Evolutionary conservation across 2,888 invertebrate genomes (phyloP), one percentile per base, ranked within the genome.

Genomic region (Phyllotreta striolata): DNA sequence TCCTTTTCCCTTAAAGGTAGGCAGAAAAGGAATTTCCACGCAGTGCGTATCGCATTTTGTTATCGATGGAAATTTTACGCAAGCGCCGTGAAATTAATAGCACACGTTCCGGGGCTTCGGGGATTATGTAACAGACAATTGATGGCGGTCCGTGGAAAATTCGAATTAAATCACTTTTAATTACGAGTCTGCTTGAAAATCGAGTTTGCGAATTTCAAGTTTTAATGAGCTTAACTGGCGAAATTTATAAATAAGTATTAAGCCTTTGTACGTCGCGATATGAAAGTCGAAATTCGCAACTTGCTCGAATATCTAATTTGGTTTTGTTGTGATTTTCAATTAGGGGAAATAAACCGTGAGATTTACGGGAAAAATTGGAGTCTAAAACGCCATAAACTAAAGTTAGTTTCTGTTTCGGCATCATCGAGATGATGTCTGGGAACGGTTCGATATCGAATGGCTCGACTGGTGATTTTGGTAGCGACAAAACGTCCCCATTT

Each of bases 401-500:
- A 67, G 66, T 64, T 58, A 68, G 68, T 70, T 72, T 70, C 68
- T 66, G 68, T 66, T 67, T 24, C 38, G 10, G 66, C 71, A 69
- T 72, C 71, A 71, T 66, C 66, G 67, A 62, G 66, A 70, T 70
- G 66, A 64, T 64, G 67, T 66, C 62, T 61, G 61, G 56, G 41
- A 59, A 66, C 62, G 63, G 65, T 70, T 68, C 70, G 69, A 69
- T 68, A 67, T 64, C 62, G 70, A 69, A 72, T 68, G 66, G 69
- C 69, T 73, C 67, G 66, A 67, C 68, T 73, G 73, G 72, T 70
- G 72, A 73, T 76, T 74, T 70, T 61, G 67, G 70, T 70, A 74
- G 77, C 75, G 76, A 70, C 75, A 76, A 76, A 79, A 80, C 77
- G 77, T 76, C 71, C 77, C 80, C 78, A 80, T 81, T 80, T 79